phyloP scores from a whole-genome alignment of 1,140 invertebrate genomes.

The Spodoptera litura region DNA sequence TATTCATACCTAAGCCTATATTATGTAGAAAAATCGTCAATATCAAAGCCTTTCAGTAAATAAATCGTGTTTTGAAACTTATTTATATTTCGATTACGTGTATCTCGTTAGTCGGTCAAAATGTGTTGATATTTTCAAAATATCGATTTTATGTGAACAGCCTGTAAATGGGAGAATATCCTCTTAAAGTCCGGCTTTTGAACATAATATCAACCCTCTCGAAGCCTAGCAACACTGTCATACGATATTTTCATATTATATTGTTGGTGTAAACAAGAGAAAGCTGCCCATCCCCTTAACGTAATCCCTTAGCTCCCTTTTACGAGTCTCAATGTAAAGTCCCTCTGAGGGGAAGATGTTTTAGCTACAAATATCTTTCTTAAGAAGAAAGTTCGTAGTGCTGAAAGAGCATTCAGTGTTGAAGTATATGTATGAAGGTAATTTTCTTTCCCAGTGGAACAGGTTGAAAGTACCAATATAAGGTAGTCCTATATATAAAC shows the following conservation, averaged over 20 bases:
- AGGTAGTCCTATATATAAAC: no score
- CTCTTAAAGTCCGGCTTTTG: no score
- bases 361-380: not conserved
- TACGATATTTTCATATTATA: slow-evolving; percentile 2
- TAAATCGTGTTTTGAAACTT: not conserved
- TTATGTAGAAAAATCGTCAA: no score
- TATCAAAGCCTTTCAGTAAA: no score
- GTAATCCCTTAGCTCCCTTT: slow-evolving; percentile 7
- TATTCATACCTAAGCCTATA: not conserved
- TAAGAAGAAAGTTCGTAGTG: not conserved
- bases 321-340: slow-evolving; percentile 1
- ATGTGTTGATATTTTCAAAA: no score
- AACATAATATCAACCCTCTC: no score
- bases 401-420: not conserved
- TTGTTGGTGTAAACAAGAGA: not conserved
- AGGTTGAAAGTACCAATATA: no score
- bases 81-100: not conserved
- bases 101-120: no score
- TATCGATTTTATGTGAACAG: no score
- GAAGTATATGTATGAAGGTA: no score
- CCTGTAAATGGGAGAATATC: no score
- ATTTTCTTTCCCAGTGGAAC: no score
- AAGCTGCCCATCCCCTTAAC: not conserved
- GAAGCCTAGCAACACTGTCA: not conserved
- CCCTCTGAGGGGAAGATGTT: slow-evolving; percentile 6